Conservation (phyloP, 2,888 invertebrate species). For the Aromia moschata region DNA sequence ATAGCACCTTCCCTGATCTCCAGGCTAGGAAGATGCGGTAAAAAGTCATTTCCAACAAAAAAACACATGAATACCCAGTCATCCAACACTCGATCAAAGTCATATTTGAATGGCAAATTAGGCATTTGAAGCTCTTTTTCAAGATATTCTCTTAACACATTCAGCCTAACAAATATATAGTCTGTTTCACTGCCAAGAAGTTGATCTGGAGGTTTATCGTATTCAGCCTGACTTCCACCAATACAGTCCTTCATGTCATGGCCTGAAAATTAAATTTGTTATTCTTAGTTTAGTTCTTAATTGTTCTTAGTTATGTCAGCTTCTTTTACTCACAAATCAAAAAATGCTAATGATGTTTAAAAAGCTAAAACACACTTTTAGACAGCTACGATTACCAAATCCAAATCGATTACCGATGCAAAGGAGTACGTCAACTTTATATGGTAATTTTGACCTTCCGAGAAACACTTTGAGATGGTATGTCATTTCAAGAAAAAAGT, state of each 20-base stretch:
- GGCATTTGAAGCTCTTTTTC: slow-evolving; percentile 90
- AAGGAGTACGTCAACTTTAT: no score
- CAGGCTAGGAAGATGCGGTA: slow-evolving; percentile 96
- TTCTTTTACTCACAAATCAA: no score
- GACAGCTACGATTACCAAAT: no score
- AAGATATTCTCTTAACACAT: slow-evolving; percentile 92
- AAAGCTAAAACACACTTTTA: no score
- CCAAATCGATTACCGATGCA: no score
- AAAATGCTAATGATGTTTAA: no score
- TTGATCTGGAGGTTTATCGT: slow-evolving; percentile 67
- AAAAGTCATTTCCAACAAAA: slow-evolving; percentile 98
- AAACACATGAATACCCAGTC: slow-evolving; percentile 99
- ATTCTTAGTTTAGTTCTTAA: no score
- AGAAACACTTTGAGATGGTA: no score
- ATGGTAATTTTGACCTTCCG: no score
- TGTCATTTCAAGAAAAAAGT: no score
- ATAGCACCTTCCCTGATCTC: slow-evolving; percentile 98
- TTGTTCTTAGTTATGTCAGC: no score
- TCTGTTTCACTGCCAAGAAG: slow-evolving; percentile 77
- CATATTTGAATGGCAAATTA: slow-evolving; percentile 91
- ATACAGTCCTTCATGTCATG: slow-evolving; percentile 95
- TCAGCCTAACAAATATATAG: slow-evolving; percentile 93
- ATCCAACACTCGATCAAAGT: slow-evolving; percentile 94
- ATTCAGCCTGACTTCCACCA: slow-evolving; percentile 67
- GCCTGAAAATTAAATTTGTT: slow-evolving; percentile 71